These are phyloP conservation scores for Drosophila basisetae DNA, from an alignment of 2,888 invertebrate genomes.

Conservation along the genomic window DNA sequence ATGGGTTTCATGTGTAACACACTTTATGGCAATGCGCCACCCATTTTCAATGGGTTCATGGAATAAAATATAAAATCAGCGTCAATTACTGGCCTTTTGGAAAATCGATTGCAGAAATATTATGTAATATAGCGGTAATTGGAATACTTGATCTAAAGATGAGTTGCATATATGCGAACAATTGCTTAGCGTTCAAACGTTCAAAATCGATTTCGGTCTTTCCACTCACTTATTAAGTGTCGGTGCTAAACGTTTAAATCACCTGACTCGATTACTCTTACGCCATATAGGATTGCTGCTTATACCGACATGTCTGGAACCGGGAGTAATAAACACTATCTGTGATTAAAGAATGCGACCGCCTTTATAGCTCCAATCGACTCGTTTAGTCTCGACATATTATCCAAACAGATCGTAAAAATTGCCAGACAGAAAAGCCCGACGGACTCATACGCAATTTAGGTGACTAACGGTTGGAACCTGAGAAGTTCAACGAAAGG, in stretches of 20 bases:
- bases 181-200: neutral
- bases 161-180: neutral
- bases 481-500: conserved; percentile 6
- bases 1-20: neutral
- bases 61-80: neutral
- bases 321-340: conserved; percentile 15
- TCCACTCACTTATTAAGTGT: neutral
- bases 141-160: neutral
- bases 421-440: conserved; percentile 29
- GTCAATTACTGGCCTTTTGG: neutral
- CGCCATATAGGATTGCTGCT: conserved; percentile 38
- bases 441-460: conserved; percentile 60
- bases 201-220: neutral
- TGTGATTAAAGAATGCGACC: conserved; percentile 46
- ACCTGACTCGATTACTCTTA: conserved; percentile 47
- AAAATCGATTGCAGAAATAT: neutral
- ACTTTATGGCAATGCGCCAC: neutral
- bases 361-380: conserved; percentile 28
- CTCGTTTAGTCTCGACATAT: neutral
- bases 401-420: conserved; percentile 42
- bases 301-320: conserved; percentile 29
- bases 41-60: neutral
- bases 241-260: conserved; percentile 7
- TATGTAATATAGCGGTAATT: neutral
- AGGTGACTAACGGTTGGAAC: conserved; percentile 59